These are phyloP conservation scores for Eudorcas thomsonii DNA, from an alignment of 2,113 vertebrate species.

Conservation along the genomic window DNA sequence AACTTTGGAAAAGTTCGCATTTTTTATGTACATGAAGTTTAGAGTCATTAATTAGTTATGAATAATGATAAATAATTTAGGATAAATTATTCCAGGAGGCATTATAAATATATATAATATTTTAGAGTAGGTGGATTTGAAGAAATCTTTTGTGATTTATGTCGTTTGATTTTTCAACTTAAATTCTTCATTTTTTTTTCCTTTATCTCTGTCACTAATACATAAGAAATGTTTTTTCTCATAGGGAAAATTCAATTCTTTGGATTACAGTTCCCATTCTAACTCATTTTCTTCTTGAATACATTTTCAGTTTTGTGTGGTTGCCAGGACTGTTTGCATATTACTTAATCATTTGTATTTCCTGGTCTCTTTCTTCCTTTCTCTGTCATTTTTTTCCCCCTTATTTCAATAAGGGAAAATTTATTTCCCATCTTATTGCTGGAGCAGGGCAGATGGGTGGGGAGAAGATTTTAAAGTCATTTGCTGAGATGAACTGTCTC, in stretches of 20 bases:
- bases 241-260: neutral
- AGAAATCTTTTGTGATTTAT: neutral
- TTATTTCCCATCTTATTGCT: neutral
- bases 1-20: neutral
- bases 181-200: neutral
- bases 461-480: neutral
- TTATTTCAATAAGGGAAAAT: neutral
- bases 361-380: neutral
- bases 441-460: neutral
- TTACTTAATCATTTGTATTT: constrained; percentile 38
- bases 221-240: neutral
- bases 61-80: neutral
- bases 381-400: neutral
- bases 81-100: constrained; percentile 1
- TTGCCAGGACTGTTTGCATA: neutral
- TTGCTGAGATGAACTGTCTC: neutral
- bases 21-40: neutral
- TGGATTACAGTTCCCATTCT: neutral
- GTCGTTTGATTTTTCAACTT: neutral
- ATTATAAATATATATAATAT: neutral
- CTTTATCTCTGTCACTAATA: neutral
- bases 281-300: neutral
- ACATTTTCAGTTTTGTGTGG: neutral
- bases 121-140: neutral
- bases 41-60: neutral